These are phyloP conservation scores for Anarrhichthys ocellatus DNA, from an alignment of 2,113 vertebrate genomes.

Conservation along the genomic window DNA sequence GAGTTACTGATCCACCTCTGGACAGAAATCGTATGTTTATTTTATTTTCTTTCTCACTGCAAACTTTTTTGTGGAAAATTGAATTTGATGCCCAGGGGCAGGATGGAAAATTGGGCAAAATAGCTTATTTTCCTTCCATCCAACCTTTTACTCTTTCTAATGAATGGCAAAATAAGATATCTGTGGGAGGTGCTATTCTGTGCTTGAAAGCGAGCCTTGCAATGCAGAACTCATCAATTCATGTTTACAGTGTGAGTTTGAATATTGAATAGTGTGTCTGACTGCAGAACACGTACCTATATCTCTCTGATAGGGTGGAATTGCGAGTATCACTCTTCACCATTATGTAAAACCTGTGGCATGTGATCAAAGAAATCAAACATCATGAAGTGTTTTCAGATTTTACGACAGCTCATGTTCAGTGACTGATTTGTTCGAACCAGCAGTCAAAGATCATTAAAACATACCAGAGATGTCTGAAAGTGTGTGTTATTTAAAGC, in stretches of 20 bases:
- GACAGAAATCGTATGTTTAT: constrained; percentile 79
- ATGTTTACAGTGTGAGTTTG: constrained; percentile 54
- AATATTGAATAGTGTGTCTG: constrained; percentile 46
- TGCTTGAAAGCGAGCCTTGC: constrained; percentile 38
- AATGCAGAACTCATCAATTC: constrained; percentile 72
- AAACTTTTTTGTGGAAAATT: constrained; percentile 86
- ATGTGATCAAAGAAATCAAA: constrained; percentile 36
- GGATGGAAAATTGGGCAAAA: constrained; percentile 87
- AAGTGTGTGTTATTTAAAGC: constrained; percentile 31
- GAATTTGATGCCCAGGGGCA: constrained; percentile 87
- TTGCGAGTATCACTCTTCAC: constrained; percentile 17
- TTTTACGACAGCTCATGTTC: constrained; percentile 13
- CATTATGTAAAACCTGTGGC: constrained; percentile 11
- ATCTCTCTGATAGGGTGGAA: constrained; percentile 20
- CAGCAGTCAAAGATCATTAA: constrained; percentile 9
- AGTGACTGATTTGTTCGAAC: constrained; percentile 5
- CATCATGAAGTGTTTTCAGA: constrained; percentile 21
- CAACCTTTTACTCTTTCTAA: constrained; percentile 77
- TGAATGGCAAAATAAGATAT: constrained; percentile 83
- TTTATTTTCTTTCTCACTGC: constrained; percentile 77
- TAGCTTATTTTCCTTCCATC: constrained; percentile 81
- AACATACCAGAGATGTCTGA: constrained; percentile 3
- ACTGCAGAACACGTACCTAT: constrained; percentile 28
- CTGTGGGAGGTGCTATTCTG: constrained; percentile 68
- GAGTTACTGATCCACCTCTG: constrained; percentile 83